Percentiles rank a stretch among this genome's conserved stretches.
phyloP scores from a whole-genome alignment of 2,888 invertebrate genomes.

The Calliphora vomitoria region DNA sequence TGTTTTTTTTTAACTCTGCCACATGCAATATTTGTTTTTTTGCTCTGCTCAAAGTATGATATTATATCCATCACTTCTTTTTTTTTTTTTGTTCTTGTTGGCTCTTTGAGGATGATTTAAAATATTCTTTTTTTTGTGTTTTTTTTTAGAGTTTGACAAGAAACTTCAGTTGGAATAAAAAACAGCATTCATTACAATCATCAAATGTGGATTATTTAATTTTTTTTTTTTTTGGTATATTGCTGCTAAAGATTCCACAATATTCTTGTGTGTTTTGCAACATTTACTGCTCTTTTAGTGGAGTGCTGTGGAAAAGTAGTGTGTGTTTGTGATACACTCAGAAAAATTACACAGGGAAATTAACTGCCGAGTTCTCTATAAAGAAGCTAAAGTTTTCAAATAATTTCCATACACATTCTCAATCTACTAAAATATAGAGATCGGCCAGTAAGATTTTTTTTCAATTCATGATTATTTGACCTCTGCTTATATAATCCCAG shows the following conservation, averaged over 20 bases:
- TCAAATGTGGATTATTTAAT: slow-evolving; percentile 63
- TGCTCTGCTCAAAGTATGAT: slow-evolving; percentile 24
- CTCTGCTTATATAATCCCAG: too few relatives aligned
- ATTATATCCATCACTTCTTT: slow-evolving; percentile 55
- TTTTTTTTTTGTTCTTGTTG: slow-evolving; percentile 10
- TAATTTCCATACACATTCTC: background rate
- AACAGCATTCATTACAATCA: slow-evolving; percentile 64
- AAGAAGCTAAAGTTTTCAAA: background rate
- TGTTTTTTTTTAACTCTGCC: background rate
- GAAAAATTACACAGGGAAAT: background rate
- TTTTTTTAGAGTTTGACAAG: slow-evolving; percentile 29
- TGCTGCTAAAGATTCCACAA: slow-evolving; percentile 8
- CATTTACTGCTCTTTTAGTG: slow-evolving; percentile 57
- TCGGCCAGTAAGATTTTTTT: too few relatives aligned
- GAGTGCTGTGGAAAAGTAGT: background rate
- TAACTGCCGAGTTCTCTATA: too few relatives aligned
- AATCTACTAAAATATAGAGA: too few relatives aligned
- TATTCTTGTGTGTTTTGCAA: slow-evolving; percentile 40
- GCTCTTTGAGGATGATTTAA: slow-evolving; percentile 31
- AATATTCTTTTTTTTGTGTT: background rate
- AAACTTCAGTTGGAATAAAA: slow-evolving; percentile 42
- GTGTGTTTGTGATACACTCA: background rate
- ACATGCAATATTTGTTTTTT: slow-evolving; percentile 57
- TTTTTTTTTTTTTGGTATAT: background rate
- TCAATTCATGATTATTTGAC: too few relatives aligned